Evolutionary conservation across 1,140 invertebrate genomes (phyloP), one percentile per base, ranked within the genome.

Genomic region (Heliconius melpomene): DNA sequence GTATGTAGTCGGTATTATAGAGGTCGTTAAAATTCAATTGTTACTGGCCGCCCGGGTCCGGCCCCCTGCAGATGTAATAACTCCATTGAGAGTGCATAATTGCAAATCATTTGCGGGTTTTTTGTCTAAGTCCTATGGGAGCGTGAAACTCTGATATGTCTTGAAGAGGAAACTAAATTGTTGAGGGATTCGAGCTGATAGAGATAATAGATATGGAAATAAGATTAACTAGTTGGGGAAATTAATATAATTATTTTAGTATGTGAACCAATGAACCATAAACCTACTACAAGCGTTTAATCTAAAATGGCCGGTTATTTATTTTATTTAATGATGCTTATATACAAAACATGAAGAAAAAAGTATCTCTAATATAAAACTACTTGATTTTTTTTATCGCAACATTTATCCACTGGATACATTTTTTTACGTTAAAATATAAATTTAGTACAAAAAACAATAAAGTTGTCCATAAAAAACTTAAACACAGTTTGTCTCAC

Each of bases 1-100:
- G 85, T 92, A 72, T 88, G 87, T 90, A 74, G 26, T 54, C 26
- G 77, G 84, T 85, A 94, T 93, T 92, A 91, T 89, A 87, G 80
- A 91, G 88, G 88, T 94, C 91, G 91, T 94, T 94, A 94, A 94
- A 94, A 94, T 94, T 94, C 92, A 94, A 94, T 94, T 94, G 92
- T 94, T 88, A 89, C 86, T 87, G 82, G 86, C 91, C 86, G 72
- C 89, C 81, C 73, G 90, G 83, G 86, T 85, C 84, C 85, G 79
- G 78, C 85, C 86, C 89, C 87, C 87, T 84, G 86, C 88, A 87
- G 86, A 88, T 91, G 89, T 93, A 92, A 94, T 93, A 93, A 91
- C 87, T 93, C 91, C 83, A 93, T 94, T 90, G 90, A 91, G 86
- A 88, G 88, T 91, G 88, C 90, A 92, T 94, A 94, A 94, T 94